Conservation (phyloP, 2,797 vertebrate species). For the Triplophysa yarkandensis region DNA sequence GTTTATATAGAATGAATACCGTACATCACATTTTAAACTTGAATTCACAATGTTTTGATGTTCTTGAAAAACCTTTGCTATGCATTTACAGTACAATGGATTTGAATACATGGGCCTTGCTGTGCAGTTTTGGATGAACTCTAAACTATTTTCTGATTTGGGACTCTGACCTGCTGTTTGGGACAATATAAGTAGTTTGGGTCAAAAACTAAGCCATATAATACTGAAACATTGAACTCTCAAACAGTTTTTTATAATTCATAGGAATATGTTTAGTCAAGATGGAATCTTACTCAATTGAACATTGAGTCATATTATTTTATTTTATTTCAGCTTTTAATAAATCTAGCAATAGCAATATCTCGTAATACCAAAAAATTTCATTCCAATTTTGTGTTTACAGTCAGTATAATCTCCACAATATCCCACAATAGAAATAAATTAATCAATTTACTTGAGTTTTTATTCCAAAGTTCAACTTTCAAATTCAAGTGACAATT, state of each 20-base stretch:
- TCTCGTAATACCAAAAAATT: no score
- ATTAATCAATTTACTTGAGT: background rate
- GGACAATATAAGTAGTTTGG: background rate
- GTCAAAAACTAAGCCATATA: background rate
- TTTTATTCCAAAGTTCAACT: background rate
- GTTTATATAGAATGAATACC: background rate
- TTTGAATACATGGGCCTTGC: background rate
- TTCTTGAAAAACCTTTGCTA: background rate
- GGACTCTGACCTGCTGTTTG: background rate
- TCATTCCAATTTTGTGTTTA: background rate
- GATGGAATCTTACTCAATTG: background rate
- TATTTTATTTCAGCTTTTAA: background rate
- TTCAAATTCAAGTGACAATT: constrained; percentile 4
- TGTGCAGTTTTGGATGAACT: background rate
- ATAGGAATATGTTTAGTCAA: background rate
- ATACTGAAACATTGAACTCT: background rate
- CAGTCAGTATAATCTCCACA: background rate
- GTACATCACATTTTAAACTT: background rate
- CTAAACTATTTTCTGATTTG: background rate
- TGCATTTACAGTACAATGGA: background rate
- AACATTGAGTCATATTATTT: background rate
- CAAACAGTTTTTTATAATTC: background rate
- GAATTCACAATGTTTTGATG: background rate
- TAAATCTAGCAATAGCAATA: background rate
- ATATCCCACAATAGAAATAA: background rate